Conservation (phyloP, 2,888 invertebrate species). For the Lottia scabra region DNA sequence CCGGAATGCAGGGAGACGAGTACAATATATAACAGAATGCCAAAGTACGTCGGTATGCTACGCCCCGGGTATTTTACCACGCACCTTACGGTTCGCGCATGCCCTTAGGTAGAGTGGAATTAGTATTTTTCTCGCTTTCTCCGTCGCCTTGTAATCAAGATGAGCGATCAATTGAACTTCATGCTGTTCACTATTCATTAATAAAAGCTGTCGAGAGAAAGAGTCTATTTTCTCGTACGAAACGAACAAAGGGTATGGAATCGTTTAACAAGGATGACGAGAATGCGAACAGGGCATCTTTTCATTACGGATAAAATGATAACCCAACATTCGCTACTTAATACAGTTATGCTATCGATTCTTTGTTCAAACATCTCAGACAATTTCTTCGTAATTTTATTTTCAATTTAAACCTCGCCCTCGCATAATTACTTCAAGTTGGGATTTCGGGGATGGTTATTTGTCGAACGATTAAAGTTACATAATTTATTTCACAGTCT, state of each 20-base stretch:
- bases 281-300: not conserved
- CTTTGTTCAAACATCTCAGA: not conserved
- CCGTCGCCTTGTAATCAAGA: not conserved
- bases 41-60: not conserved
- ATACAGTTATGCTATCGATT: not conserved
- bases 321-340: not conserved
- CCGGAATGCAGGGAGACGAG: no score
- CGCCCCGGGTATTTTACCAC: not conserved
- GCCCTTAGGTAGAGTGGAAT: not conserved
- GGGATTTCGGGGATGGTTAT: no score
- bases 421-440: not conserved
- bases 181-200: slow-evolving; percentile 1
- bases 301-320: not conserved
- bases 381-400: not conserved
- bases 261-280: not conserved
- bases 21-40: no score
- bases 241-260: not conserved
- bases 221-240: not conserved
- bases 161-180: slow-evolving; percentile 1
- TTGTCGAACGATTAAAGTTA: no score
- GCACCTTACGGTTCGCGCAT: not conserved
- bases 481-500: no score
- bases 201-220: not conserved
- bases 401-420: not conserved
- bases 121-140: not conserved